A percentile compares a stretch with the other conserved stretches of the same genome.
These are phyloP conservation scores for Cephalopachus bancanus DNA, from an alignment of 2,797 vertebrate species.

Conservation along the genomic window DNA sequence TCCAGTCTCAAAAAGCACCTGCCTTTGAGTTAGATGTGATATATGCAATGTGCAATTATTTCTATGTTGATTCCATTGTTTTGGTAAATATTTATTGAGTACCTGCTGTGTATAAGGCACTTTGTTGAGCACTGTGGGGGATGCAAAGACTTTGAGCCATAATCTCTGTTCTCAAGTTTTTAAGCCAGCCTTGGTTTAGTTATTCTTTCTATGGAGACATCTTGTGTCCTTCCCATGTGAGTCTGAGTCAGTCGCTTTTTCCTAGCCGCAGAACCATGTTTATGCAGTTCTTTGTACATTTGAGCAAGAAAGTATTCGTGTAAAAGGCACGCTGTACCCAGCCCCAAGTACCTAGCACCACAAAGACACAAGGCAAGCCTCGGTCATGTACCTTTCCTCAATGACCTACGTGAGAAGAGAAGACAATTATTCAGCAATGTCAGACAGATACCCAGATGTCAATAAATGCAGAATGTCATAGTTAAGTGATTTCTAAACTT, in stretches of 20 bases:
- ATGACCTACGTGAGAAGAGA: not conserved
- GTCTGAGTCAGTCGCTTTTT: not conserved
- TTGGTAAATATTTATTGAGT: not conserved
- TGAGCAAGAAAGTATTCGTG: not conserved
- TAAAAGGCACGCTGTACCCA: not conserved
- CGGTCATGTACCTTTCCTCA: not conserved
- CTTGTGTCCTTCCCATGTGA: not conserved
- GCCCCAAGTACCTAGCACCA: not conserved
- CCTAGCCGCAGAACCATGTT: not conserved
- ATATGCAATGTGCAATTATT: not conserved
- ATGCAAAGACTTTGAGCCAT: not conserved
- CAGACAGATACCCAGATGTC: not conserved
- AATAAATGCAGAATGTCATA: conserved; percentile 13
- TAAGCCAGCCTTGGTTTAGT: not conserved
- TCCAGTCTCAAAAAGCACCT: not conserved
- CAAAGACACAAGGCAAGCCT: not conserved
- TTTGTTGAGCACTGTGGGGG: not conserved
- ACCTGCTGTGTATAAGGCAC: not conserved
- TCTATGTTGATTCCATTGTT: not conserved
- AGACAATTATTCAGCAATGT: not conserved
- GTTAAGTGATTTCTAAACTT: not conserved
- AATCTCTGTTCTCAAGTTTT: not conserved
- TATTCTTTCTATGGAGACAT: not conserved
- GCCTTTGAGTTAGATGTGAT: not conserved
- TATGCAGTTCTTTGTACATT: not conserved